These are phyloP conservation scores for Coptodon bakossiorum DNA, from an alignment of 2,113 vertebrate genomes.

Conservation along the genomic window DNA sequence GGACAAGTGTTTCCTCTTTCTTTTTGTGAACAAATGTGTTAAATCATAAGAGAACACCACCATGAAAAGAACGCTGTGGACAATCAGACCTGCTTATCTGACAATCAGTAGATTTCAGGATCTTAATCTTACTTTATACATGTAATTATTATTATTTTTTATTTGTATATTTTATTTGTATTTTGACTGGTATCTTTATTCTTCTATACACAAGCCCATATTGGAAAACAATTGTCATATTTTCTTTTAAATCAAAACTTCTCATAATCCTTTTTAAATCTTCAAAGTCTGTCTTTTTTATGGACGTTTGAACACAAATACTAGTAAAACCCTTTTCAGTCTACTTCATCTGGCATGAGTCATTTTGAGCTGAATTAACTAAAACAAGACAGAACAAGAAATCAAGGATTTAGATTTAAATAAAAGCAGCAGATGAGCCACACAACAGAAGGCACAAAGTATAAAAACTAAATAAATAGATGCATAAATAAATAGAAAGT, in stretches of 20 bases:
- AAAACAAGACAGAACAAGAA: neutral
- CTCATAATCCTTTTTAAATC: neutral
- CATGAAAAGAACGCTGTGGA: neutral
- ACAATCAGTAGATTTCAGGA: neutral
- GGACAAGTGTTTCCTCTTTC: neutral
- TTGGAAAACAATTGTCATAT: neutral
- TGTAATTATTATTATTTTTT: neutral
- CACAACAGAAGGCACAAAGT: neutral
- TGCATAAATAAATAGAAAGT: neutral
- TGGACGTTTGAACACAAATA: neutral
- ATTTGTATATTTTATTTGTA: slow-evolving; percentile 7
- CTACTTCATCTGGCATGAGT: neutral
- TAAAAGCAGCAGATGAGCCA: neutral
- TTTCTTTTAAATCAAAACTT: neutral
- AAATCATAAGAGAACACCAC: slow-evolving; percentile 11
- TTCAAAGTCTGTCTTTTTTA: neutral
- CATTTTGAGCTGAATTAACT: neutral
- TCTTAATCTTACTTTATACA: neutral
- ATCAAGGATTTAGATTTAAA: neutral
- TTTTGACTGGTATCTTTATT: neutral
- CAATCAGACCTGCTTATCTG: neutral
- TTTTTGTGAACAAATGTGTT: neutral
- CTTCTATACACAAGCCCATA: neutral
- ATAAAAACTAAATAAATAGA: neutral
- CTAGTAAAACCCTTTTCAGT: neutral